A percentile compares a stretch with the other conserved stretches of the same genome.
phyloP scores from a whole-genome alignment of 2,888 invertebrate genomes.

The Spisula solida region DNA sequence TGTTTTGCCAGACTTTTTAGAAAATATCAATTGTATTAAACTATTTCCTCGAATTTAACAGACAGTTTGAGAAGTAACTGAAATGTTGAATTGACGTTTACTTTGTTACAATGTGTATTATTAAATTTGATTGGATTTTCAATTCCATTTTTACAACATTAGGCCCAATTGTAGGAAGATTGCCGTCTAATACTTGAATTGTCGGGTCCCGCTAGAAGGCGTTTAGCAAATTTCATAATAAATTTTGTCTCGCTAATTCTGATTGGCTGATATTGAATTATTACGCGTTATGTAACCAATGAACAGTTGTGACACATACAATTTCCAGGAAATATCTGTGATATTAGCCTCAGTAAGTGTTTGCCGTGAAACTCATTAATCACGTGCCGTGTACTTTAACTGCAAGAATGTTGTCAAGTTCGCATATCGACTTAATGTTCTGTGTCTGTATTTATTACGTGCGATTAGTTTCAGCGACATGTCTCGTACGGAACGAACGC shows the following conservation, averaged over 20 bases:
- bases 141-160: slow-evolving; percentile 7
- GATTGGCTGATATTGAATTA: slow-evolving; percentile 12
- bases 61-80: slow-evolving; percentile 23
- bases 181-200: neutral
- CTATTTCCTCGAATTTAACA: neutral
- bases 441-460: neutral
- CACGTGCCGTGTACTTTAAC: neutral
- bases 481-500: slow-evolving; percentile 15
- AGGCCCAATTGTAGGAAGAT: neutral
- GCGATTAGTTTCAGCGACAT: neutral
- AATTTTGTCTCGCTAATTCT: neutral
- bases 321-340: neutral
- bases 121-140: slow-evolving; percentile 18
- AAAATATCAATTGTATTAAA: slow-evolving; percentile 14
- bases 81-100: slow-evolving; percentile 16
- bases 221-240: neutral
- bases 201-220: neutral
- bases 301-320: neutral
- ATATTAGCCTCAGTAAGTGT: neutral
- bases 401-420: neutral
- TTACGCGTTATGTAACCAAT: neutral
- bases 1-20: neutral
- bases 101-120: neutral
- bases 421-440: neutral
- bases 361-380: neutral